Evolutionary conservation across 1,140 invertebrate species (phyloP).

Genomic region (Drosophila miranda): DNA sequence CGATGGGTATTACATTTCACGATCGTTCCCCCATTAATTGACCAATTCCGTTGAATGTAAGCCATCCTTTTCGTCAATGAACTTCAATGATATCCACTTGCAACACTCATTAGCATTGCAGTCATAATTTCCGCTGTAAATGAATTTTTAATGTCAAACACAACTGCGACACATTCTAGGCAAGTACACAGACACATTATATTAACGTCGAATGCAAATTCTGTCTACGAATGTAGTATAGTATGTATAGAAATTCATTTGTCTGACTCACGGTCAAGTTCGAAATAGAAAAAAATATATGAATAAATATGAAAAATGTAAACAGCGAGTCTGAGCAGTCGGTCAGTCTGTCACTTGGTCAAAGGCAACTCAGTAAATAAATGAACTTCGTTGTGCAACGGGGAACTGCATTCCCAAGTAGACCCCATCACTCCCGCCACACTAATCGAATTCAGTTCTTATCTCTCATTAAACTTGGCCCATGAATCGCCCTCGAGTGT

Average conservation of each 20-base stretch:
- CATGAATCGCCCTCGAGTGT: slow-evolving; percentile 4
- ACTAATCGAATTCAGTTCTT: slow-evolving; percentile 45
- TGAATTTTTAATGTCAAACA: slow-evolving; percentile 27
- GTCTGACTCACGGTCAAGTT: slow-evolving; percentile 51
- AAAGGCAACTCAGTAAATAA: slow-evolving; percentile 10
- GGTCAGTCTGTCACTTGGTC: slow-evolving; percentile 12
- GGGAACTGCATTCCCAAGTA: slow-evolving; percentile 18
- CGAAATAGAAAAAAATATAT: slow-evolving; percentile 29
- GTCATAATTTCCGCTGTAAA: slow-evolving; percentile 9
- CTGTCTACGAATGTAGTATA: slow-evolving; percentile 17
- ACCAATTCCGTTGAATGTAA: slow-evolving; percentile 19
- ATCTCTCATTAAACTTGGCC: slow-evolving; percentile 31
- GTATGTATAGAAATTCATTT: slow-evolving; percentile 39
- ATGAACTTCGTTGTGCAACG: not conserved
- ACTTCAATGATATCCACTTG: slow-evolving; percentile 19
- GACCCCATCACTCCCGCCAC: not conserved
- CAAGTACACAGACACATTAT: slow-evolving; percentile 6
- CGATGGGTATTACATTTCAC: slow-evolving; percentile 7
- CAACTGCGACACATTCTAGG: slow-evolving; percentile 22
- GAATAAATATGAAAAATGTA: slow-evolving; percentile 23
- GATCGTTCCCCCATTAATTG: not conserved
- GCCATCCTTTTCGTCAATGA: slow-evolving; percentile 25
- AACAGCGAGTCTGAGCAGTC: slow-evolving; percentile 12
- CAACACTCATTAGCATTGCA: slow-evolving; percentile 1
- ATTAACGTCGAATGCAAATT: slow-evolving; percentile 7